Conservation (phyloP, 2,888 invertebrate genomes). For the Epinotia brunnichana region DNA sequence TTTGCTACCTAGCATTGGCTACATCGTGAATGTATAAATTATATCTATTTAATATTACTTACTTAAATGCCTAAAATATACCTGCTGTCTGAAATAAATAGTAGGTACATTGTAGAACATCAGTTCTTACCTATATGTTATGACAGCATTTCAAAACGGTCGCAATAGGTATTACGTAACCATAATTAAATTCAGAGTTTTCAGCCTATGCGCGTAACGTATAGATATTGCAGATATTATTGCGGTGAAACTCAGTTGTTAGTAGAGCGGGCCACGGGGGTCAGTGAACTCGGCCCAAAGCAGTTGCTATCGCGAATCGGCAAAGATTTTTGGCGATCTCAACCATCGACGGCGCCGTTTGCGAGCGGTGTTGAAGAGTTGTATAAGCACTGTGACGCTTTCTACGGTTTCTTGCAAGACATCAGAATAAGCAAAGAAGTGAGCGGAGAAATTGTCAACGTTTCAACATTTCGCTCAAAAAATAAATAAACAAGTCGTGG, state of each 20-base stretch:
- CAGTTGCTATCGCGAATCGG: slow-evolving; percentile 64
- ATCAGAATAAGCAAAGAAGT: slow-evolving; percentile 75
- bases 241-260: slow-evolving; percentile 57
- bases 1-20: not conserved
- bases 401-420: slow-evolving; percentile 66
- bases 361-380: slow-evolving; percentile 68
- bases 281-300: slow-evolving; percentile 66
- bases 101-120: not conserved
- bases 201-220: slow-evolving; percentile 41
- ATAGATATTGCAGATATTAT: slow-evolving; percentile 41
- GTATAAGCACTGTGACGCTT: slow-evolving; percentile 76
- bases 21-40: no score
- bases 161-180: slow-evolving; percentile 31
- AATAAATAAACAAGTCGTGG: slow-evolving; percentile 57
- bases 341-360: slow-evolving; percentile 59
- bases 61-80: not conserved
- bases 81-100: not conserved
- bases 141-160: slow-evolving; percentile 17
- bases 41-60: no score
- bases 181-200: slow-evolving; percentile 34
- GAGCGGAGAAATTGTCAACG: slow-evolving; percentile 77
- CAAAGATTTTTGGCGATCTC: slow-evolving; percentile 61
- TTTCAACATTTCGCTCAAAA: slow-evolving; percentile 64
- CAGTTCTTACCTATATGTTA: not conserved
- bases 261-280: slow-evolving; percentile 62